Percentiles rank a stretch among this genome's conserved stretches.
phyloP scores from a whole-genome alignment of 2,113 vertebrate genomes.

The Melanostigma gelatinosum region DNA sequence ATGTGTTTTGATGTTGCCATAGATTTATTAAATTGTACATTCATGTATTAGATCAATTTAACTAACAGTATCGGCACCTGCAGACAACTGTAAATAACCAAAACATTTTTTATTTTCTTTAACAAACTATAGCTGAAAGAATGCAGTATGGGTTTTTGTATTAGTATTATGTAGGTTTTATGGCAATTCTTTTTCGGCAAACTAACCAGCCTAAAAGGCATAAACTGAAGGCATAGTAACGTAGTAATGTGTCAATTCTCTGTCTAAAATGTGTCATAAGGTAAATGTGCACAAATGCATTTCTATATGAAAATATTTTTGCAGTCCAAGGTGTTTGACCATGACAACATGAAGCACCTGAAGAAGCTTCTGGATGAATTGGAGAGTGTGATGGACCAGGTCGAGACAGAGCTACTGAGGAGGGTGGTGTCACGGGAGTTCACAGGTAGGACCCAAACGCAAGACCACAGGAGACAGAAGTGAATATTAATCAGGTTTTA shows the following conservation, averaged over 20 bases:
- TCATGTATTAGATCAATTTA: not conserved
- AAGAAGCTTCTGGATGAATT: slow-evolving; percentile 98
- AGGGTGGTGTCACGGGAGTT: too few relatives aligned
- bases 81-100: not conserved
- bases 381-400: slow-evolving; percentile 97
- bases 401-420: slow-evolving; percentile 97
- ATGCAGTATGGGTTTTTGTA: not conserved
- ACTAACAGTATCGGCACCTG: not conserved
- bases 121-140: slow-evolving; percentile 1
- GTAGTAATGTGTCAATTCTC: too few relatives aligned
- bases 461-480: too few relatives aligned
- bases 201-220: not conserved
- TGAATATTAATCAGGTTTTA: too few relatives aligned
- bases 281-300: not conserved
- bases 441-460: too few relatives aligned
- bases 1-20: too few relatives aligned
- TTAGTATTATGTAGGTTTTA: not conserved
- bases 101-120: not conserved
- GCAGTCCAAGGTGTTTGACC: slow-evolving; percentile 95
- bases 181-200: not conserved
- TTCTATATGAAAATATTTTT: slow-evolving; percentile 48
- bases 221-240: not conserved
- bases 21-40: not conserved
- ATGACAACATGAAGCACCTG: slow-evolving; percentile 97
- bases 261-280: not conserved